Base-by-base conservation (phyloP, 2,888 invertebrate genomes). In the Callyntrura sp. region DNA sequence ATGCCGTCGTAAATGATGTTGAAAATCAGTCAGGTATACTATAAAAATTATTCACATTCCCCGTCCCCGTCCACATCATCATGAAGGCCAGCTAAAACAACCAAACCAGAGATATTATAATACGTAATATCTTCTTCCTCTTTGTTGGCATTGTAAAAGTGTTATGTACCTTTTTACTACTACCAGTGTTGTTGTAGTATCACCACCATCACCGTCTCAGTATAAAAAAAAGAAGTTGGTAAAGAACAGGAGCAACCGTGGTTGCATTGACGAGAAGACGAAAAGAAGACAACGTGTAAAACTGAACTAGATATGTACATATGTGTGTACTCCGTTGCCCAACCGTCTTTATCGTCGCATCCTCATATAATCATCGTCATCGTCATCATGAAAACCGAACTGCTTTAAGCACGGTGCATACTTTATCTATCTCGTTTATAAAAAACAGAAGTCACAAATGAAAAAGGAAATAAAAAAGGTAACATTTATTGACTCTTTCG, bases 1-100 rank as follows among this genome's bases (percentile, higher is more conserved):
- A 68, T 68, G 62, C 62, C 17, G 12, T 51, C 23, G 28, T 79
- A 68, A 86, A 48, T 79, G 79, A 78, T 79, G 86, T 86, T 62
- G 76, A 86, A 86, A 86, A 86, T 86, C 86, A 86, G 86, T 86
- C 79, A 85, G 76, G 76, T 73, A 76, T 70, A 70, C 48, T 84
- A 76, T 62, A 62, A 62, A 60, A 76, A 62, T 55, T 55, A 57
- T 55, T 84, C 70, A 84, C 84, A 73, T 84, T 70, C 84, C 57
- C 57, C 9, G 12, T 35, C 35, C 35, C 2, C 35, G 6, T 35
- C 35, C 2, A 4, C 20, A 60, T 20, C 1, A 20, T 17, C n/a
- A 35, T 35, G n/a, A 28, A 68, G 28, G 8, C 35, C 14, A 35
- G 28, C 12, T 35, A 68, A 35, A 35, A 35, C 68, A 35, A 68